phyloP scores from a whole-genome alignment of 2,113 vertebrate genomes.

The Chaetodon trifascialis region DNA sequence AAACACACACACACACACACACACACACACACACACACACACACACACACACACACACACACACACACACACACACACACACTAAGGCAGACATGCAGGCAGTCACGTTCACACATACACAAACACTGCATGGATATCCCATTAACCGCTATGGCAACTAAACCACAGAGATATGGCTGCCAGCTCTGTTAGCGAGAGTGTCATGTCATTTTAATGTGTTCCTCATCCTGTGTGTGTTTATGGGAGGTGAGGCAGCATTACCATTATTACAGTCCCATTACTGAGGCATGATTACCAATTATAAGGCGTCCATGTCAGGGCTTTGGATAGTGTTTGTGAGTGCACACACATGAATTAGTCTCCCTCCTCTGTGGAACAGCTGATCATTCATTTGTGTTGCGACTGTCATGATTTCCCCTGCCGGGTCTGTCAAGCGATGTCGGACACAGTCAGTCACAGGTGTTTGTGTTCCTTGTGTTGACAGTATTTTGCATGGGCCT shows the following conservation, averaged over 20 bases:
- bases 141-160: slow-evolving; percentile 24
- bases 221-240: slow-evolving; percentile 22
- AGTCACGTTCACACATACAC: not conserved
- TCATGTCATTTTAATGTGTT: slow-evolving; percentile 32
- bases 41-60: not conserved
- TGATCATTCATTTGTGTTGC: slow-evolving; percentile 47
- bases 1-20: not conserved
- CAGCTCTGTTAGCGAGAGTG: slow-evolving; percentile 25
- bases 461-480: slow-evolving; percentile 43
- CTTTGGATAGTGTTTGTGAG: slow-evolving; percentile 6
- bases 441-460: slow-evolving; percentile 57
- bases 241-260: slow-evolving; percentile 25
- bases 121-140: slow-evolving; percentile 23
- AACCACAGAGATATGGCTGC: slow-evolving; percentile 2
- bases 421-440: slow-evolving; percentile 30
- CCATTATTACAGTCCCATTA: slow-evolving; percentile 48
- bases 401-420: slow-evolving; percentile 38
- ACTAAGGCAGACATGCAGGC: slow-evolving; percentile 6
- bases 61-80: not conserved
- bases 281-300: slow-evolving; percentile 44
- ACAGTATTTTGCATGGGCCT: slow-evolving; percentile 25
- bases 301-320: slow-evolving; percentile 24
- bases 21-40: not conserved
- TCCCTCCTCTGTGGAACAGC: slow-evolving; percentile 31
- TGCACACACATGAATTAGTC: slow-evolving; percentile 31